Evolutionary conservation across 2,797 vertebrate genomes (phyloP), one percentile per base, ranked within the genome.

Genomic region (Sphaeramia orbicularis): DNA sequence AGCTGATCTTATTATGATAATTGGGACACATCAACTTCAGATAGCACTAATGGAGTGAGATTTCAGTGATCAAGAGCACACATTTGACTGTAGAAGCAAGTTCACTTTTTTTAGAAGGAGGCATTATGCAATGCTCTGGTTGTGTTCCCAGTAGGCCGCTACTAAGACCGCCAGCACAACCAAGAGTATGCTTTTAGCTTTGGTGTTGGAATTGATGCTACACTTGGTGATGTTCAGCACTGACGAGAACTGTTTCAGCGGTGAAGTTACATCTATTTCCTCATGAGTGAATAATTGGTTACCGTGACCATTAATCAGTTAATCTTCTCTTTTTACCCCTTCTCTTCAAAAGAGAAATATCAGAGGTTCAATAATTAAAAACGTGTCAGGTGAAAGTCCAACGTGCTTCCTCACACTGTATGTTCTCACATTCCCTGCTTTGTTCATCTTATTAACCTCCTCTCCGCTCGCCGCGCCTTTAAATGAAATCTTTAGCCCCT

Each of bases 401-500:
- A 74, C 65, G 76, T 53, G 88, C 90, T 94, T 92, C 89, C 90
- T 93, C 87, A 63, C 88, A 91, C 90, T 92, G 89, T 93, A 92
- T 92, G 93, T 93, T 94, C 93, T 94, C 91, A 94, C 93, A 91
- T 91, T 93, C 90, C 91, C 90, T 76, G 92, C 93, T 95, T 95
- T 94, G 94, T 94, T 94, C 93, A 78, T 94, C 93, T 94, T 94
- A 95, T 95, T 94, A 95, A 95, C 94, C 94, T 95, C 91, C 92
- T 93, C 93, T 93, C 91, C 83, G 86, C 92, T 92, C 86, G 73
- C 83, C 84, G 88, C 77, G 91, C 90, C 93, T 95, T 94, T 94
- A 95, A 95, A 95, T 95, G 91, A 95, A 95, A 95, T 95, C 93
- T 95, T 95, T 95, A 94, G 93, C 93, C 93, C 91, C 93, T 94